phyloP scores from a whole-genome alignment of 1,140 invertebrate genomes.

The Aphaenogaster floridana region DNA sequence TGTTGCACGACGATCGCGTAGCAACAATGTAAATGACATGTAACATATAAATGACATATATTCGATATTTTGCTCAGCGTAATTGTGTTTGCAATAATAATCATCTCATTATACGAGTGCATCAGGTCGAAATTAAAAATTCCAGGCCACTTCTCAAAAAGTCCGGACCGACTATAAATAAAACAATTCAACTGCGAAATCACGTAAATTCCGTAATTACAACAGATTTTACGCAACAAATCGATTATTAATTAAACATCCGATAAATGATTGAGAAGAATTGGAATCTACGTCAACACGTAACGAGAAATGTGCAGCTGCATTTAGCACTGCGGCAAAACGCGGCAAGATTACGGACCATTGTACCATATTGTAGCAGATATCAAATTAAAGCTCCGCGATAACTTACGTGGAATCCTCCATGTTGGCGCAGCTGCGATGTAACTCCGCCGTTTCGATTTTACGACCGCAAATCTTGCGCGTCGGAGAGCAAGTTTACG shows the following conservation, averaged over 20 bases:
- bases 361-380: conserved; percentile 50
- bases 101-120: conserved; percentile 2
- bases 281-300: conserved; percentile 1
- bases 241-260: conserved; percentile 13
- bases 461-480: conserved; percentile 27
- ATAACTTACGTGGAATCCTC: conserved; percentile 36
- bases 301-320: conserved; percentile 34
- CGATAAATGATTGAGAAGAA: conserved; percentile 22
- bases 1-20: not conserved
- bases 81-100: conserved; percentile 46
- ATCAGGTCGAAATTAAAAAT: conserved; percentile 24
- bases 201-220: conserved; percentile 24
- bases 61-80: not conserved
- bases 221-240: not conserved
- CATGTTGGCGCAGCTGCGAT: conserved; percentile 11
- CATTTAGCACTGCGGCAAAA: conserved; percentile 32
- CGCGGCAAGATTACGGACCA: conserved; percentile 31
- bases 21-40: not conserved
- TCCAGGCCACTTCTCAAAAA: conserved; percentile 7
- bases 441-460: conserved; percentile 39
- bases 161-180: not conserved
- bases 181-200: conserved; percentile 38
- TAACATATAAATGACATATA: conserved; percentile 4
- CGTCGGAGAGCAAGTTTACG: not conserved
- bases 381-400: conserved; percentile 50